phyloP scores from a whole-genome alignment of 2,888 invertebrate species.

The Leptogaster cylindrica region DNA sequence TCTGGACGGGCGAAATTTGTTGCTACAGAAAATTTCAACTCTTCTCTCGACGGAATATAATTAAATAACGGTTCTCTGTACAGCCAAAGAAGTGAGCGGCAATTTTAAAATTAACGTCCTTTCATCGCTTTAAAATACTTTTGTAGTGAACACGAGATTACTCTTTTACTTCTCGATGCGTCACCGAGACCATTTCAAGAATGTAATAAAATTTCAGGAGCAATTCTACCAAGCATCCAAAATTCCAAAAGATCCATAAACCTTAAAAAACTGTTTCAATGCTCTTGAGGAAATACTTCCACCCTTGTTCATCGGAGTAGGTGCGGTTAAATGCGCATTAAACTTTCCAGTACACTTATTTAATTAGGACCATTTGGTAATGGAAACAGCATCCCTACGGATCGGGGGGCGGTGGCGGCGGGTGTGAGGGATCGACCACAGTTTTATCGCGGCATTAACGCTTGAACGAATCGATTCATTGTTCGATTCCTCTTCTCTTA shows the following conservation, averaged over 20 bases:
- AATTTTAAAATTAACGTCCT: no score
- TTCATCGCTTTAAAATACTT: no score
- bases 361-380: slow-evolving; percentile 13
- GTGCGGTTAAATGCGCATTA: slow-evolving; percentile 12
- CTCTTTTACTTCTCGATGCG: no score
- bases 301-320: neutral
- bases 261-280: slow-evolving; percentile 1
- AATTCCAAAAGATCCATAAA: neutral
- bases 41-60: no score
- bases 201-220: neutral
- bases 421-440: neutral
- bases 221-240: no score
- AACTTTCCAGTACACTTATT: slow-evolving; percentile 33
- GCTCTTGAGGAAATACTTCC: neutral
- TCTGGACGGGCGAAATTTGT: no score
- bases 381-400: neutral
- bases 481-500: slow-evolving; percentile 18
- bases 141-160: no score
- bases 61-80: no score
- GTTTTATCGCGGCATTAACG: slow-evolving; percentile 32
- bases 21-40: no score
- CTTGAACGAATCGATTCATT: slow-evolving; percentile 28
- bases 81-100: no score
- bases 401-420: neutral
- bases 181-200: no score